phyloP scores from a whole-genome alignment of 2,113 vertebrate genomes.

The Esox niger region DNA sequence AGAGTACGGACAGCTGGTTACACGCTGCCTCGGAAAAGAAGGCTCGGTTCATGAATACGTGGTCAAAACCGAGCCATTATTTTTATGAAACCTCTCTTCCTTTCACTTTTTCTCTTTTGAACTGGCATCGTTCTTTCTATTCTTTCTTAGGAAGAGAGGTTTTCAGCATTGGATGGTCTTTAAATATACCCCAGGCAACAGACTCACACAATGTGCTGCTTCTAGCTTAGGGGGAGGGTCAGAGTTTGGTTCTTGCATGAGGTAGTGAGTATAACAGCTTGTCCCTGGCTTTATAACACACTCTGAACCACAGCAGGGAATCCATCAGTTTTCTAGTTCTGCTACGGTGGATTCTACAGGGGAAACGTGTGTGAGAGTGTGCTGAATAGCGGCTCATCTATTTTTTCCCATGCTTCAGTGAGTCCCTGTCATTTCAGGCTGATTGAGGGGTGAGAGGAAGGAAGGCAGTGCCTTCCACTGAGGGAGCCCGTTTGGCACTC shows the following conservation, averaged over 20 bases:
- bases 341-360: not conserved
- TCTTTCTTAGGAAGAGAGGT: not conserved
- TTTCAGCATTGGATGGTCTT: not conserved
- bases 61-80: not conserved
- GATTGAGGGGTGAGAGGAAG: not conserved
- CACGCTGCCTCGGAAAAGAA: not conserved
- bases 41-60: not conserved
- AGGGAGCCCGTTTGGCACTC: too few species aligned
- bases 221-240: not conserved
- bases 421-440: not conserved
- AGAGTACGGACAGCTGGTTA: not conserved
- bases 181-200: not conserved
- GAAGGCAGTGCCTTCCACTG: not conserved
- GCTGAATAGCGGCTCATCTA: not conserved
- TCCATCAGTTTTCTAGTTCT: constrained; percentile 3
- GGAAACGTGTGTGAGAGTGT: not conserved
- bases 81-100: not conserved
- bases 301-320: not conserved
- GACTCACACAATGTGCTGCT: not conserved
- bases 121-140: too few species aligned
- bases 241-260: not conserved
- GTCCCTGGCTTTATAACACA: not conserved
- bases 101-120: not conserved
- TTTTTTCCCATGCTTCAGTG: not conserved
- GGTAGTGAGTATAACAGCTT: not conserved